Evolutionary conservation across 2,888 invertebrate genomes (phyloP).

Genomic region (Papilio protenor): DNA sequence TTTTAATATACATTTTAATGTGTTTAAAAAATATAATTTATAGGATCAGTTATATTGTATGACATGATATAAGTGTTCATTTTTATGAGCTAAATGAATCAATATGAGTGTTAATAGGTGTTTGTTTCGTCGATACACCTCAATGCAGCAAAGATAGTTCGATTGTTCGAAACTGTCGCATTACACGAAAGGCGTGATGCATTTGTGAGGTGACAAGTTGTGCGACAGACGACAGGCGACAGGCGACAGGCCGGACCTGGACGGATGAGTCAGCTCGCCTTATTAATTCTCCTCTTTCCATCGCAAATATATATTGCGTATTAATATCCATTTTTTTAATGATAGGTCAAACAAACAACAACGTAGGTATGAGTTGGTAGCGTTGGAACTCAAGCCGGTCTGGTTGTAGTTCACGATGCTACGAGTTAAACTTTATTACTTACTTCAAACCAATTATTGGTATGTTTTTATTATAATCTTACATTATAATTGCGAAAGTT

Average conservation of each 20-base stretch:
- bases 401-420: background rate
- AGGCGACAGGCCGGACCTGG: background rate
- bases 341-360: background rate
- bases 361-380: background rate
- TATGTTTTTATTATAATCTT: too few species aligned
- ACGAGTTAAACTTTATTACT: background rate
- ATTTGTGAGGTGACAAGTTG: background rate
- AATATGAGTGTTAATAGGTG: too few species aligned
- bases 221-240: background rate
- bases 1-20: background rate
- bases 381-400: background rate
- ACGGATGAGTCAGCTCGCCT: background rate
- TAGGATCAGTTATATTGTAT: background rate
- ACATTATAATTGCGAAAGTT: too few species aligned
- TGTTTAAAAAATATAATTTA: conserved; percentile 1
- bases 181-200: conserved; percentile 28
- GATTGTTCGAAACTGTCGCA: background rate
- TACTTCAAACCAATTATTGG: background rate
- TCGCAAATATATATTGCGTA: background rate
- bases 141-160: background rate
- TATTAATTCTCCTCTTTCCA: background rate
- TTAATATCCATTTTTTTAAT: background rate
- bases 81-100: background rate
- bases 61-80: background rate
- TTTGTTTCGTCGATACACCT: background rate